Percentiles rank a stretch among this genome's conserved stretches.
These are phyloP conservation scores for Heliconius hortense DNA, from an alignment of 2,888 invertebrate genomes.

Conservation along the genomic window DNA sequence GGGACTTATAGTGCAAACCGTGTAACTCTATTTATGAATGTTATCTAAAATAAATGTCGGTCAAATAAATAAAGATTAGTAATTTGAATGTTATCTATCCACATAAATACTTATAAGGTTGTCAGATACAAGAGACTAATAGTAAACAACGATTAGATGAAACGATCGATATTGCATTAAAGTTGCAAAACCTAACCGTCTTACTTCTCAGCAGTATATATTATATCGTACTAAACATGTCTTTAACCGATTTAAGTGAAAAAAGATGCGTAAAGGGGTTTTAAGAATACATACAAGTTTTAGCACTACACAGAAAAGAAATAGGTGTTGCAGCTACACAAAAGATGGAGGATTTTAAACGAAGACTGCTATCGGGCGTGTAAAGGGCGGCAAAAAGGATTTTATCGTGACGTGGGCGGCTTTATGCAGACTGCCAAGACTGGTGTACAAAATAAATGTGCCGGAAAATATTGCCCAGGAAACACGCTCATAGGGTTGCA, in stretches of 20 bases:
- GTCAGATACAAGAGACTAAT: slow-evolving; percentile 8
- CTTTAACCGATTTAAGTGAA: not conserved
- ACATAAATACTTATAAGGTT: slow-evolving; percentile 19
- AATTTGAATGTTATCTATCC: slow-evolving; percentile 17
- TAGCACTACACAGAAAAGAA: slow-evolving; percentile 27
- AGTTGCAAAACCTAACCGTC: slow-evolving; percentile 1
- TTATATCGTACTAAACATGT: not conserved
- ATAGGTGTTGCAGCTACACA: slow-evolving; percentile 33
- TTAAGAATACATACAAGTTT: slow-evolving; percentile 29
- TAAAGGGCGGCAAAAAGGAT: slow-evolving; percentile 35
- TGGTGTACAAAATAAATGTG: slow-evolving; percentile 43
- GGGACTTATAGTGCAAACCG: not conserved
- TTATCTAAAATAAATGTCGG: slow-evolving; percentile 14
- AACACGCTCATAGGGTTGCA: slow-evolving; percentile 20
- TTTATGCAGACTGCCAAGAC: slow-evolving; percentile 41
- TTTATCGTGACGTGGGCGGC: slow-evolving; percentile 39
- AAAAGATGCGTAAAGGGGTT: slow-evolving; percentile 12
- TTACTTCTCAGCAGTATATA: not conserved
- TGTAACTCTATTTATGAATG: slow-evolving; percentile 12
- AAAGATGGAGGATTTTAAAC: slow-evolving; percentile 34
- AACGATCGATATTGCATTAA: slow-evolving; percentile 14
- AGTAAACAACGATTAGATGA: not conserved
- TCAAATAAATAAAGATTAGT: slow-evolving; percentile 15
- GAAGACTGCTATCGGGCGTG: slow-evolving; percentile 37
- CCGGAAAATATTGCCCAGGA: slow-evolving; percentile 45